Evolutionary conservation across 2,888 invertebrate genomes (phyloP), one percentile per base, ranked within the genome.

Genomic region (Neocrepidodera transversa): DNA sequence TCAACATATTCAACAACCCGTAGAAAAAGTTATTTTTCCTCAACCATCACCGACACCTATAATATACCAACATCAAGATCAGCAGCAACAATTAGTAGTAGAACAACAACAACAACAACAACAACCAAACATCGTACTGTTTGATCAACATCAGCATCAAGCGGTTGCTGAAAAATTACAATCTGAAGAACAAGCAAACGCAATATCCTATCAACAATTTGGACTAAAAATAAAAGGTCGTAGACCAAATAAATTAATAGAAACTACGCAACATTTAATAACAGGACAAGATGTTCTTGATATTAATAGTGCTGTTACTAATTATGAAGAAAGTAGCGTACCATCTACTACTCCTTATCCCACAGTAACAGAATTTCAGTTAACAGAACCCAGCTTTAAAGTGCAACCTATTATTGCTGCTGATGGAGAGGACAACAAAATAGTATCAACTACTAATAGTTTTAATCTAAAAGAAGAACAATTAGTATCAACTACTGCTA

Each of bases 241-340:
- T 80, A 56, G 36, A 35, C 56, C 66, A 35, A 80, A 81, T 2
- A 84, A 82, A 68, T 75, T 86, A 35, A 84, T 86, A 10, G 83
- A 83, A 36, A 84, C 82, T 1, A 86, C 86, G 1, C 84, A 83
- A 71, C 84, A 87, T 73, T 76, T 87, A 7, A 84, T 89, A 59
- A 81, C 85, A 0, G 86, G 85, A 61, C 84, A 86, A 69, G 88
- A 88, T 74, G 81, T 89, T 6, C 68, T 87, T 7, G 83, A 82
- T 70, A 88, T 89, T 0, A 89, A 89, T 70, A 76, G 77, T n/a
- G 82, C 82, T 1, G 76, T 79, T 11, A 47, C 48, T 5, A 43
- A 30, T 13, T 40, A 55, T 7, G 51, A 55, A 23, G 55, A 55
- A 36, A 38, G 20, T 13, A 23, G 36, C 16, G 11, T 35, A 1